Conservation (phyloP, 2,888 invertebrate genomes). For the Lordiphosa andalusiaca region DNA sequence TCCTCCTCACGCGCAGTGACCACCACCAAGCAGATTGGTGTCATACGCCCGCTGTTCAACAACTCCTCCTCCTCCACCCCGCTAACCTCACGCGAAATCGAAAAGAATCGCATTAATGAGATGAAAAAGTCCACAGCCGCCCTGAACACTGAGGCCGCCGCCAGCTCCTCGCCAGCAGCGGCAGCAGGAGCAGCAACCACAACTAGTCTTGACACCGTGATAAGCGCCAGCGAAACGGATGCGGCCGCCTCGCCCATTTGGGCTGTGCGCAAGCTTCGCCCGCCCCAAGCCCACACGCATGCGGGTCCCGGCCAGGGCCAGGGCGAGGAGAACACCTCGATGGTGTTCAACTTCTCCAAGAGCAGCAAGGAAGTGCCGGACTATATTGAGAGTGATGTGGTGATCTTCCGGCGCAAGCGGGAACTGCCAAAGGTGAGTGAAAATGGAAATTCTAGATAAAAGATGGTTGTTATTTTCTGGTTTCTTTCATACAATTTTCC, state of each 20-base stretch:
- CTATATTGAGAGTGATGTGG: constrained; percentile 94
- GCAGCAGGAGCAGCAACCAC: constrained; percentile 16
- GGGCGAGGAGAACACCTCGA: constrained; percentile 83
- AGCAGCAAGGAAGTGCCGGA: constrained; percentile 92
- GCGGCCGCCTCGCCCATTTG: constrained; percentile 66
- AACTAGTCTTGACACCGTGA: constrained; percentile 77
- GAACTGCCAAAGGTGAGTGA: constrained; percentile 87
- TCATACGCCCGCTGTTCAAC: constrained; percentile 81
- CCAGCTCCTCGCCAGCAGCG: constrained; percentile 35
- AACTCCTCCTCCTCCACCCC: constrained; percentile 47
- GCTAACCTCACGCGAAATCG: constrained; percentile 84
- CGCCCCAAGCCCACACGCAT: constrained; percentile 28
- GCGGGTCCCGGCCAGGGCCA: constrained; percentile 4
- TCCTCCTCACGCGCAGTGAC: constrained; percentile 11
- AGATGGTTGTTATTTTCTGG: constrained; percentile 22
- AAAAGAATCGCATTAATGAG: constrained; percentile 86
- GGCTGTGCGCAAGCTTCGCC: constrained; percentile 75
- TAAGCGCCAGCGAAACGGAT: constrained; percentile 71
- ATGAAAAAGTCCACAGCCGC: constrained; percentile 82
- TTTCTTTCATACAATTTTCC: constrained; percentile 22
- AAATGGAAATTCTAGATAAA: neutral
- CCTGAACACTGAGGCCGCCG: constrained; percentile 39
- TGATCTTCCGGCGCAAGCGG: constrained; percentile 85
- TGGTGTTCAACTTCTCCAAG: constrained; percentile 92
- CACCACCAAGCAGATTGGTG: constrained; percentile 81